Base-by-base conservation (phyloP, 2,113 vertebrate genomes). In the Elgaria multicarinata region DNA sequence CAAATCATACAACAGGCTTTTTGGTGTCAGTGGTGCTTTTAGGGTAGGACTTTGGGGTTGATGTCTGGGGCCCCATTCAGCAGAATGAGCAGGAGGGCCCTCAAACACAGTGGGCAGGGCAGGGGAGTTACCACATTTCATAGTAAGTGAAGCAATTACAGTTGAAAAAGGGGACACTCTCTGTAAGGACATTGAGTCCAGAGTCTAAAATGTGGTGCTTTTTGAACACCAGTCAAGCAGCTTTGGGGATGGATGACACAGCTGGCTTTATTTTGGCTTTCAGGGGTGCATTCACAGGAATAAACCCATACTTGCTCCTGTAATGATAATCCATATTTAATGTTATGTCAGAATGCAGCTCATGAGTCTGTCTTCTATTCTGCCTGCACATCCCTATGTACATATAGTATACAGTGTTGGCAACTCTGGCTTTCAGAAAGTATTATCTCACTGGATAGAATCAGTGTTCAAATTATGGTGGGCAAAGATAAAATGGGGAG, bases 181-280 rank as follows among this genome's bases (percentile, higher is more conserved):
- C 55, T 58, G 55, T 33, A 66, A 26, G 67, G 33, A 7, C 31
- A 33, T 33, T n/a, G 69, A n/a, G 31, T n/a, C 33, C 31, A 33
- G 28, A 67, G 33, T 22, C 58, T 62, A 62, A 62, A 62, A 62
- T 64, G 24, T 33, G 26, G 36, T 44, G 33, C 81, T 94, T 82
- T 93, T 91, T 94, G 93, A 94, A 93, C 12, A 93, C 86, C 89
- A 86, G 86, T 0, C 79, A 75, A 22, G 44, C 26, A 89, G 89
- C 85, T 77, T 76, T 50, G 83, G 62, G 24, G 88, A 88, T 77
- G 87, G 92, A 62, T 74, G 75, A 83, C 89, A 80, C 12, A 82
- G 89, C 83, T 87, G 93, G 6, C 92, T 92, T 58, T 86, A 0
- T 91, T 93, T 87, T 39, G 55, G 7, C 31, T 62, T 39, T 81